These are phyloP conservation scores for Stichopus chloronotus DNA, from an alignment of 35 echinoderm and acorn worm genomes.

Conservation along the genomic window DNA sequence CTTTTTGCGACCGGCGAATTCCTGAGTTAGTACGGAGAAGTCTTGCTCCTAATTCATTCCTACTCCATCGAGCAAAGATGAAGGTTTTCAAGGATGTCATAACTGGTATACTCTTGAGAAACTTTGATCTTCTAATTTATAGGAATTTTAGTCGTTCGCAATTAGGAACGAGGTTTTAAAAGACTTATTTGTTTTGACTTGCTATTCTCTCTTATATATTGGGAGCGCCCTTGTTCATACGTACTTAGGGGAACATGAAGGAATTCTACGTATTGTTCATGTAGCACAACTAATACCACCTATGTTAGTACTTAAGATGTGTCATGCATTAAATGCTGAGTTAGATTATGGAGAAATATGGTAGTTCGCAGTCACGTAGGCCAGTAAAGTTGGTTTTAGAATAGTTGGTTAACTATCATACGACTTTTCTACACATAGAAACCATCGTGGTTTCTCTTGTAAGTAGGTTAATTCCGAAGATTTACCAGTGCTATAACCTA, in stretches of 20 bases:
- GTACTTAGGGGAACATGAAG: too few relatives aligned
- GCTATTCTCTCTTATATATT: neutral
- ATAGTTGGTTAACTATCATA: too few relatives aligned
- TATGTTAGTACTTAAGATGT: too few relatives aligned
- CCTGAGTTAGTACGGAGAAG: neutral
- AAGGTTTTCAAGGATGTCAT: neutral
- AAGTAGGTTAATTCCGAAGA: too few relatives aligned
- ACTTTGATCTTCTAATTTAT: neutral
- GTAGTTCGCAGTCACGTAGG: too few relatives aligned
- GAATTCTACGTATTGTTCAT: neutral
- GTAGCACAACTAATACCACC: neutral
- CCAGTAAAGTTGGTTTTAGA: too few relatives aligned
- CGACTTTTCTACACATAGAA: too few relatives aligned
- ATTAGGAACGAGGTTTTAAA: neutral
- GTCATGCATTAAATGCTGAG: too few relatives aligned
- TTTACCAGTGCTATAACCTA: too few relatives aligned
- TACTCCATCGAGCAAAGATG: neutral
- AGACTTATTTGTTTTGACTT: neutral
- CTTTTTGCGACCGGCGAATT: conserved; percentile 9
- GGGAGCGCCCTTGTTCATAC: neutral
- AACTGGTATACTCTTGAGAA: neutral
- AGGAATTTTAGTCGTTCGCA: neutral
- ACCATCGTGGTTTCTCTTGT: too few relatives aligned
- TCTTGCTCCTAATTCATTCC: neutral
- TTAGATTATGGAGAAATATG: too few relatives aligned